phyloP scores from a whole-genome alignment of 2,797 vertebrate genomes.

The Benthosema pterotum region DNA sequence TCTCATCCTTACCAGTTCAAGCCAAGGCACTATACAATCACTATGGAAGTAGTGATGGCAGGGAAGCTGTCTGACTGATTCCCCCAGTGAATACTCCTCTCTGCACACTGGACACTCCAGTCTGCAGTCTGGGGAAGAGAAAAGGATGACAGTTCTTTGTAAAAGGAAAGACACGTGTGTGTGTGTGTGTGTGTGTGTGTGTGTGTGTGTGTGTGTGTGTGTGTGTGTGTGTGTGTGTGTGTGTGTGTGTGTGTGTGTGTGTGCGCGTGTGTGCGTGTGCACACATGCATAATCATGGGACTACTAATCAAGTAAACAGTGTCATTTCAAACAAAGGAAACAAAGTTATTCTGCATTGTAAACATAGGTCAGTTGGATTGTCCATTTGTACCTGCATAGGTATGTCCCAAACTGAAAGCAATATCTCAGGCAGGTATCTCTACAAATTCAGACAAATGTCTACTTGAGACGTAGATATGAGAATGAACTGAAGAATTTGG shows the following conservation, averaged over 20 bases:
- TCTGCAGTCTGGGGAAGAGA: slow-evolving; percentile 64
- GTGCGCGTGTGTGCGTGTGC: too few relatives aligned
- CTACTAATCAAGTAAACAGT: too few relatives aligned
- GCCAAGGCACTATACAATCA: slow-evolving; percentile 92
- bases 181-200: slow-evolving; percentile 9
- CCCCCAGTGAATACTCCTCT: slow-evolving; percentile 85
- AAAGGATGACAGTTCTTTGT: slow-evolving; percentile 14
- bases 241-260: background rate
- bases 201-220: slow-evolving; percentile 12
- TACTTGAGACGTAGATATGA: too few relatives aligned
- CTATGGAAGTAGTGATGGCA: slow-evolving; percentile 93
- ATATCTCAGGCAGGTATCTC: too few relatives aligned
- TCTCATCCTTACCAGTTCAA: slow-evolving; percentile 87
- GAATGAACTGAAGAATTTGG: too few relatives aligned
- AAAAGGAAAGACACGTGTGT: slow-evolving; percentile 9
- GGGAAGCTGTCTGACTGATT: slow-evolving; percentile 88
- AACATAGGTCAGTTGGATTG: too few relatives aligned
- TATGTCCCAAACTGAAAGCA: too few relatives aligned
- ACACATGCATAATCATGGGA: too few relatives aligned
- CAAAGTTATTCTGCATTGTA: too few relatives aligned
- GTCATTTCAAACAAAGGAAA: too few relatives aligned
- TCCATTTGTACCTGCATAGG: too few relatives aligned
- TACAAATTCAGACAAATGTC: too few relatives aligned
- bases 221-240: background rate
- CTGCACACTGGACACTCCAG: slow-evolving; percentile 90